Evolutionary conservation across 2,888 invertebrate species (phyloP).

Genomic region (Muscina levida): DNA sequence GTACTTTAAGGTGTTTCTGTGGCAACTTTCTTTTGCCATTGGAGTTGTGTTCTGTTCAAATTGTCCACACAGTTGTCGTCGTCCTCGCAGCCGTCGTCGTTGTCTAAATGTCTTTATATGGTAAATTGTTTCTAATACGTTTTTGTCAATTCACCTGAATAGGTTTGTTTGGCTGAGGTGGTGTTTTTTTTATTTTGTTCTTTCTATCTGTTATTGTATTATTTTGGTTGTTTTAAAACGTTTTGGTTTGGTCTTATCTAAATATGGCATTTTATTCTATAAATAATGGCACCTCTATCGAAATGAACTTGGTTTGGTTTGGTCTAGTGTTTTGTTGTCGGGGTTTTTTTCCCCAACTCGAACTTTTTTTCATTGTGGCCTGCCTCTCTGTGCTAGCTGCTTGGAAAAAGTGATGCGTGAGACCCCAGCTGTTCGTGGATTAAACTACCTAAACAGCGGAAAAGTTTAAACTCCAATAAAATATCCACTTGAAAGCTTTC

Average conservation of each 20-base stretch:
- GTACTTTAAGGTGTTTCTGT: conserved; percentile 50
- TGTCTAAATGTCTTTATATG: conserved; percentile 55
- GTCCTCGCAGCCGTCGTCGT: not conserved
- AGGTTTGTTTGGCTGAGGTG: not conserved
- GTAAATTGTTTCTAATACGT: conserved; percentile 65
- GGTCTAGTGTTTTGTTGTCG: not conserved
- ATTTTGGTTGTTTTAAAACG: no score
- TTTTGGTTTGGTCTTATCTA: conserved; percentile 54
- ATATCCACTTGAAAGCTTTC: conserved; percentile 48
- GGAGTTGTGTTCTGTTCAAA: conserved; percentile 10
- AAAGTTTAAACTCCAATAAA: conserved; percentile 1
- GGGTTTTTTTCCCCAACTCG: not conserved
- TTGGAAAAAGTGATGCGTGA: conserved; percentile 59
- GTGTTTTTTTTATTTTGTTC: conserved; percentile 11
- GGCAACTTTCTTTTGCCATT: conserved; percentile 54
- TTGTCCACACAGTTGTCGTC: conserved; percentile 19
- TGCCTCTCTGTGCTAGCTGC: not conserved
- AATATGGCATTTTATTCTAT: conserved; percentile 63
- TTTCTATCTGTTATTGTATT: no score
- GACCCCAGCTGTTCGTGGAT: conserved; percentile 63
- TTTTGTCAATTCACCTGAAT: conserved; percentile 62
- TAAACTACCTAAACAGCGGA: conserved; percentile 23
- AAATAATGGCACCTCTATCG: conserved; percentile 63
- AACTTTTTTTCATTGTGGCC: not conserved
- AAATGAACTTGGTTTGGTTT: conserved; percentile 5